Percentiles rank a stretch among this genome's conserved stretches.
Conservation (phyloP, 2,797 vertebrate genomes). For the Halcyon leucocephala region DNA sequence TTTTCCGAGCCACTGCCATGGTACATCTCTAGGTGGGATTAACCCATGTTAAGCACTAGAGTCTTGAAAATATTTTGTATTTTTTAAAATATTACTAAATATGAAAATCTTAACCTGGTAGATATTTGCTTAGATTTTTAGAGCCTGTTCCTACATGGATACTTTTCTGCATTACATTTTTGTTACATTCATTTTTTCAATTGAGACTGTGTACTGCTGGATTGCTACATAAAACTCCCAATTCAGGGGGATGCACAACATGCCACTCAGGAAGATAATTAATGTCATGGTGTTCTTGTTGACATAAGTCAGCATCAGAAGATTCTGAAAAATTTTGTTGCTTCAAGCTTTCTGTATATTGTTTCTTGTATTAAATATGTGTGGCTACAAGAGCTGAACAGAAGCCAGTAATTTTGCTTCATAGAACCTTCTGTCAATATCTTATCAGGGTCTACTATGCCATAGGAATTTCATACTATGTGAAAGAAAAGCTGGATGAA, state of each 20-base stretch:
- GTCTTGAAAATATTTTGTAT: background rate
- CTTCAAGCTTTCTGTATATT: background rate
- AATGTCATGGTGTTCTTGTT: background rate
- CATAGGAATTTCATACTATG: background rate
- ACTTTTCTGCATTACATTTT: background rate
- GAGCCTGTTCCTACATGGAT: background rate
- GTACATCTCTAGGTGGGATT: background rate
- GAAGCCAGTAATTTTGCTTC: background rate
- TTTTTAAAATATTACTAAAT: background rate
- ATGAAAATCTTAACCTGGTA: background rate
- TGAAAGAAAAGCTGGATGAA: background rate
- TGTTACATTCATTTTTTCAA: background rate
- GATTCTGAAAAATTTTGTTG: background rate
- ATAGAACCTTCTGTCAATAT: background rate
- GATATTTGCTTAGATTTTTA: background rate
- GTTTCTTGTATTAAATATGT: background rate
- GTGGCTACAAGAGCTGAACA: background rate
- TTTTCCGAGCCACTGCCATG: background rate
- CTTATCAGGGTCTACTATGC: background rate
- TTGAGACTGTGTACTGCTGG: background rate
- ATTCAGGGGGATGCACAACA: background rate
- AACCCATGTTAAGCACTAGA: background rate
- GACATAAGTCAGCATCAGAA: background rate
- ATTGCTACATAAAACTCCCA: background rate
- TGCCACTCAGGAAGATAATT: background rate